These are phyloP conservation scores for Arctopsyche grandis DNA, from an alignment of 1,140 invertebrate species.

Conservation along the genomic window DNA sequence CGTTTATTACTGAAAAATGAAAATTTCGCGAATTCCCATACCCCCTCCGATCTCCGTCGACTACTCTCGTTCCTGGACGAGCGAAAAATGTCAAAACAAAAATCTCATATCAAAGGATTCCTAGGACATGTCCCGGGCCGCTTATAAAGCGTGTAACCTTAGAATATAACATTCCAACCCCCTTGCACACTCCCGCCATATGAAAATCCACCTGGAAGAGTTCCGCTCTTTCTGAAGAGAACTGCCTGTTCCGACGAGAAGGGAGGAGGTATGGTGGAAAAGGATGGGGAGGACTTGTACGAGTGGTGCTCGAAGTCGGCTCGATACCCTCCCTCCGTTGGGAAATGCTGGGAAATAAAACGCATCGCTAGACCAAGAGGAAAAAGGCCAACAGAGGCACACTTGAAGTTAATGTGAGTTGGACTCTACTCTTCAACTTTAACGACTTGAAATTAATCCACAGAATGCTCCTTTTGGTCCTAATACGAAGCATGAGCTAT, in stretches of 20 bases:
- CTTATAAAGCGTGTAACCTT: slow-evolving; percentile 49
- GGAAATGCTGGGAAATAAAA: not conserved
- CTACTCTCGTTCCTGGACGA: slow-evolving; percentile 1
- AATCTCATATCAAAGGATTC: slow-evolving; percentile 55
- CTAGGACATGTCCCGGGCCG: slow-evolving; percentile 40
- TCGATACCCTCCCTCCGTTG: not conserved
- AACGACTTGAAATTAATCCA: too few species aligned
- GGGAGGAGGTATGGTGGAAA: not conserved
- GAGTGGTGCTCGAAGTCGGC: not conserved
- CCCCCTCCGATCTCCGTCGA: not conserved
- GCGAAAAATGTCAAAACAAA: slow-evolving; percentile 53
- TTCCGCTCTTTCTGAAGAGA: slow-evolving; percentile 11
- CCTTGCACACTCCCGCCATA: not conserved
- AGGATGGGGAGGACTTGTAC: not conserved
- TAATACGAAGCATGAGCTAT: too few species aligned
- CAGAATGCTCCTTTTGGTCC: too few species aligned
- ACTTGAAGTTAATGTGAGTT: too few species aligned
- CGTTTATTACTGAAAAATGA: slow-evolving; percentile 35
- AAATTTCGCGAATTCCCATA: slow-evolving; percentile 37
- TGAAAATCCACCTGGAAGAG: slow-evolving; percentile 32
- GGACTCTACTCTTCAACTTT: too few species aligned
- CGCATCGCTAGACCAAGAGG: not conserved
- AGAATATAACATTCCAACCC: slow-evolving; percentile 42
- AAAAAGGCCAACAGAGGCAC: too few species aligned
- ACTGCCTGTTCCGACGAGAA: not conserved